A percentile compares a stretch with the other conserved stretches of the same genome.
These are phyloP conservation scores for Lordiphosa stackelbergi DNA, from an alignment of 1,140 invertebrate species.

Conservation along the genomic window DNA sequence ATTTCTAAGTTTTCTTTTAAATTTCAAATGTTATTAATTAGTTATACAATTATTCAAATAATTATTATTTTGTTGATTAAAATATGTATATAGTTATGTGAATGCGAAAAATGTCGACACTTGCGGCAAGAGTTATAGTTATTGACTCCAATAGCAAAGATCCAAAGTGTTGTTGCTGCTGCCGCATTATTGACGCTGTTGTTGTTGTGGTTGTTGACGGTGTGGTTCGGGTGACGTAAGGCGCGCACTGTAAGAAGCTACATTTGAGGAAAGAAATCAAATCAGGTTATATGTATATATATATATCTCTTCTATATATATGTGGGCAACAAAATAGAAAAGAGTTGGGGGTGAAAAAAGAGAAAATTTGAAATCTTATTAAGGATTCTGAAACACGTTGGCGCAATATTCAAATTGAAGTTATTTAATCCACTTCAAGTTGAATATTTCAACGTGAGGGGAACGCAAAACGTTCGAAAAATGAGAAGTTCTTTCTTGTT, in stretches of 20 bases:
- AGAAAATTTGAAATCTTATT: slow-evolving; percentile 35
- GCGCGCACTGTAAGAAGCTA: slow-evolving; percentile 64
- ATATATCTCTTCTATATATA: slow-evolving; percentile 56
- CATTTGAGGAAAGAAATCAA: slow-evolving; percentile 73
- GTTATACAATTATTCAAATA: slow-evolving; percentile 61
- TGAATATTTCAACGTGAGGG: slow-evolving; percentile 44
- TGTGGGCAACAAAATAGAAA: slow-evolving; percentile 40
- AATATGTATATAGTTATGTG: slow-evolving; percentile 36
- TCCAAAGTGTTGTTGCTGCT: slow-evolving; percentile 19
- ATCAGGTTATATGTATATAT: slow-evolving; percentile 64
- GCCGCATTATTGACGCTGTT: slow-evolving; percentile 36
- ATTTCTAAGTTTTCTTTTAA: slow-evolving; percentile 62
- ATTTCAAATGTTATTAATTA: slow-evolving; percentile 55
- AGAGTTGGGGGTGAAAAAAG: slow-evolving; percentile 16
- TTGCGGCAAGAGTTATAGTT: slow-evolving; percentile 47
- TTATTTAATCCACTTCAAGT: slow-evolving; percentile 38
- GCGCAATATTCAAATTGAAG: slow-evolving; percentile 58
- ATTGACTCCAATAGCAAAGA: slow-evolving; percentile 31
- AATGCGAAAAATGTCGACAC: slow-evolving; percentile 29
- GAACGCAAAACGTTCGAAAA: slow-evolving; percentile 29
- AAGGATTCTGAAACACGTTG: slow-evolving; percentile 24
- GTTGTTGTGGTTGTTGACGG: slow-evolving; percentile 17
- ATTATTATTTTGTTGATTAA: slow-evolving; percentile 45
- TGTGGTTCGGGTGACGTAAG: slow-evolving; percentile 44
- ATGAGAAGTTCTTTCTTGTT: slow-evolving; percentile 15